phyloP scores from a whole-genome alignment of 2,888 invertebrate genomes.

The Ditula angustiorana region DNA sequence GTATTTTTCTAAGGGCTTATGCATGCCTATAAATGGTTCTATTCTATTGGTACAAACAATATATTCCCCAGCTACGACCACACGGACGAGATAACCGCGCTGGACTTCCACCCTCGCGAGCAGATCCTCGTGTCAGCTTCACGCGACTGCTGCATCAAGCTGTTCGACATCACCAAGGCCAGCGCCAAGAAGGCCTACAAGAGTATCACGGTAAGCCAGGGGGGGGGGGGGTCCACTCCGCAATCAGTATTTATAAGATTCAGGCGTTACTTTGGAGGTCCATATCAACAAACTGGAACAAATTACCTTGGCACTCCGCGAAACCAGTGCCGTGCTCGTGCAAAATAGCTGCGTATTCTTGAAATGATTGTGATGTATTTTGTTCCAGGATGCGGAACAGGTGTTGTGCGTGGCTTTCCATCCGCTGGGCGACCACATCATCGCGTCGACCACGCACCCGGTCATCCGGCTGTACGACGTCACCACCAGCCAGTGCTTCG shows the following conservation, averaged over 20 bases:
- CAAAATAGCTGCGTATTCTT: not conserved
- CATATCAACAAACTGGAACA: too few species aligned
- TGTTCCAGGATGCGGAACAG: constrained; percentile 93
- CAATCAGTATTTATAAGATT: too few species aligned
- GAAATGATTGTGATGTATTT: not conserved
- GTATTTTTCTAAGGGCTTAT: too few species aligned
- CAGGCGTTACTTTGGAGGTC: too few species aligned
- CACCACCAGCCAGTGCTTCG: constrained; percentile 98
- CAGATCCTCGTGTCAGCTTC: constrained; percentile 98
- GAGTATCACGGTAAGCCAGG: constrained; percentile 93
- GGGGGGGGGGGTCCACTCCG: too few species aligned
- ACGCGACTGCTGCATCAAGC: constrained; percentile 96
- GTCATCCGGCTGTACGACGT: constrained; percentile 97
- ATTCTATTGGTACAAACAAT: not conserved
- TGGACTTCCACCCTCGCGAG: constrained; percentile 98
- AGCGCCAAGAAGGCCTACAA: constrained; percentile 99
- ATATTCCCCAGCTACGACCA: constrained; percentile 91
- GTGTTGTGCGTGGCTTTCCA: constrained; percentile 97
- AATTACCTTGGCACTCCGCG: too few species aligned
- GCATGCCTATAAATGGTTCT: too few species aligned
- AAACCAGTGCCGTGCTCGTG: too few species aligned
- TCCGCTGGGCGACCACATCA: constrained; percentile 96
- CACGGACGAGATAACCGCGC: constrained; percentile 97
- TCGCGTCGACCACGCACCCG: constrained; percentile 97
- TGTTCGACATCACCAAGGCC: constrained; percentile 99